Percentiles rank a stretch among this genome's conserved stretches.
phyloP scores from a whole-genome alignment of 2,113 vertebrate species.

The Oncorhynchus keta region DNA sequence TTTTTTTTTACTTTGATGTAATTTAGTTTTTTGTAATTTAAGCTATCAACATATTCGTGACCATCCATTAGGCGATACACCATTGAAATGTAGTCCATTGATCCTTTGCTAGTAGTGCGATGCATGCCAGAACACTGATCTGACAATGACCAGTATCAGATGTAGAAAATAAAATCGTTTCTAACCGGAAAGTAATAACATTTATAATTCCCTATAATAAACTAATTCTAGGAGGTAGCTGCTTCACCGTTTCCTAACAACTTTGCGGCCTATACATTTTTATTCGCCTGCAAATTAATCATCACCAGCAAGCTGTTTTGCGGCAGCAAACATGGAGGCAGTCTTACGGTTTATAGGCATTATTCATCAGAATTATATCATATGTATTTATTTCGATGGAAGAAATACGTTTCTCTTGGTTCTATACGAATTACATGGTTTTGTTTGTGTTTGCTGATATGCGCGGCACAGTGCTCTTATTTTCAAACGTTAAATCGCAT shows the following conservation, averaged over 20 bases:
- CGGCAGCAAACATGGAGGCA: background rate
- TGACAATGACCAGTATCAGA: too few relatives aligned
- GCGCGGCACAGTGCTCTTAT: background rate
- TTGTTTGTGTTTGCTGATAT: background rate
- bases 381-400: background rate
- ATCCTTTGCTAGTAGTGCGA: too few relatives aligned
- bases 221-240: background rate
- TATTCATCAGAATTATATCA: background rate
- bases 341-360: background rate
- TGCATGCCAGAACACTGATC: too few relatives aligned
- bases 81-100: too few relatives aligned
- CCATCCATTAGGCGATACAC: constrained; percentile 3
- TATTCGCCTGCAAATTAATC: background rate
- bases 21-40: background rate
- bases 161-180: too few relatives aligned
- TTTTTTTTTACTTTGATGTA: background rate
- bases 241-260: constrained; percentile 7
- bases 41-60: background rate
- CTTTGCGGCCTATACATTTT: constrained; percentile 11
- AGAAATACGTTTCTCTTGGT: background rate
- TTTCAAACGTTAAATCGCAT: background rate
- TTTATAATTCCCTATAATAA: too few relatives aligned
- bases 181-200: too few relatives aligned
- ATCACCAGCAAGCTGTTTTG: background rate
- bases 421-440: constrained; percentile 17